Base-by-base conservation (phyloP, 2,888 invertebrate species). In the Amphiduros pacificus region DNA sequence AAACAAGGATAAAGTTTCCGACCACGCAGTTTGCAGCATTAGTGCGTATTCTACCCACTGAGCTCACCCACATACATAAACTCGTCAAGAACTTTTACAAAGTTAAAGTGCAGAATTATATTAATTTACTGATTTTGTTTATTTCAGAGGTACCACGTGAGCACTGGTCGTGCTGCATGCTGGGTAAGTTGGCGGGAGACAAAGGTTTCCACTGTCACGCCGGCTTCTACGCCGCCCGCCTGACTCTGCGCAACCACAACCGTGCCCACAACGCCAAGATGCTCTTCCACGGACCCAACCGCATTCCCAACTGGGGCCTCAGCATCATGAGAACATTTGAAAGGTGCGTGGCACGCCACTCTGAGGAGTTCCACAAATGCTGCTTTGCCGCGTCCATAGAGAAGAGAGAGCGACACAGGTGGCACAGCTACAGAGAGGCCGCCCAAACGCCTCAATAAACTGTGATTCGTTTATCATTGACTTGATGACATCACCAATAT, bases 131-230 rank as follows among this genome's bases (percentile, higher is more conserved):
- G 9, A 41, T 41, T n/a, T 31, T 32, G 4, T 48, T 48, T 11
- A 27, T 28, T 54, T 36, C 62, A 72, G 72, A 67, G 24, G 69
- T 72, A 9, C 67, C 70, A 17, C 59, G 70, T 6, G 41, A 57
- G 31, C 70, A 75, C 49, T 71, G 69, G 64, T 71, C 74, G 3
- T 78, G 78, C 55, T 78, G 78, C 65, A 71, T 74, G 67, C 63
- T 78, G 58, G 78, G 78, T n/a, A 68, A 68, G 32, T 58, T 78
- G 55, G 77, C 78, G 5, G 78, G 77, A 3, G 75, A 76, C 65
- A 78, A 77, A 60, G 78, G 77, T 11, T 78, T 76, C 69, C 74
- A 76, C 62, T 78, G 78, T 55, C 69, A 71, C 36, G 73, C 71
- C 5, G 64, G 69, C 2, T 77, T 76, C 57, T 78, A 78, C 59